phyloP scores from a whole-genome alignment of 2,888 invertebrate species.

The Zygothrica quintamaculata region DNA sequence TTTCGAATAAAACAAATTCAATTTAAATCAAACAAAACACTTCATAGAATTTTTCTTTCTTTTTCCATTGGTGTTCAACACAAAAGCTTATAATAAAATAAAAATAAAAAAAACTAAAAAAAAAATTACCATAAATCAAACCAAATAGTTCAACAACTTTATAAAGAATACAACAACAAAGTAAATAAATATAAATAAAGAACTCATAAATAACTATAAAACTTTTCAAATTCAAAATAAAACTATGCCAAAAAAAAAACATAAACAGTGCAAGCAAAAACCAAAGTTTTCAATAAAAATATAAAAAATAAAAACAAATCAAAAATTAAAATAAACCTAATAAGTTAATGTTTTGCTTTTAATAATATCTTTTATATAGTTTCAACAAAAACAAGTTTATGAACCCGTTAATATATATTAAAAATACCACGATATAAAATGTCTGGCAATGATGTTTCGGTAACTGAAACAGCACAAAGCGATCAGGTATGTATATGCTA shows the following conservation, averaged over 20 bases:
- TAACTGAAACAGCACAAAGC: slow-evolving; percentile 72
- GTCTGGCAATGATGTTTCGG: slow-evolving; percentile 72
- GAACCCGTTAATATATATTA: slow-evolving; percentile 34
- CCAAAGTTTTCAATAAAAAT: not conserved
- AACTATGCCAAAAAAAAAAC: not conserved
- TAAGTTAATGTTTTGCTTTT: slow-evolving; percentile 5
- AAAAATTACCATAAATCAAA: slow-evolving; percentile 49
- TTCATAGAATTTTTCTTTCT: slow-evolving; percentile 20
- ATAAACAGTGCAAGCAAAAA: not conserved
- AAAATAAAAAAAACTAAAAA: slow-evolving; percentile 1
- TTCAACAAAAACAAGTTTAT: slow-evolving; percentile 39
- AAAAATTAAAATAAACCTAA: not conserved
- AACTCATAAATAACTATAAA: slow-evolving; percentile 13
- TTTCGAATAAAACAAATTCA: slow-evolving; percentile 20
- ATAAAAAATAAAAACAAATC: slow-evolving; percentile 7
- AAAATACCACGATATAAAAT: slow-evolving; percentile 45
- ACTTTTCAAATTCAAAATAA: not conserved
- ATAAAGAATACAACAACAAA: slow-evolving; percentile 17
- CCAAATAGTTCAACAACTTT: slow-evolving; percentile 20
- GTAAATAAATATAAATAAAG: not conserved
- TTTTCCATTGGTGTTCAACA: too few species aligned
- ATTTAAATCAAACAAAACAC: slow-evolving; percentile 9
- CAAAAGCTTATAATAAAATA: slow-evolving; percentile 4
- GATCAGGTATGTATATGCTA: slow-evolving; percentile 70
- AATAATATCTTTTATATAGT: slow-evolving; percentile 30